Percentiles rank a stretch among this genome's conserved stretches.
Conservation (phyloP, 2,113 vertebrate species). For the Eleginops maclovinus region DNA sequence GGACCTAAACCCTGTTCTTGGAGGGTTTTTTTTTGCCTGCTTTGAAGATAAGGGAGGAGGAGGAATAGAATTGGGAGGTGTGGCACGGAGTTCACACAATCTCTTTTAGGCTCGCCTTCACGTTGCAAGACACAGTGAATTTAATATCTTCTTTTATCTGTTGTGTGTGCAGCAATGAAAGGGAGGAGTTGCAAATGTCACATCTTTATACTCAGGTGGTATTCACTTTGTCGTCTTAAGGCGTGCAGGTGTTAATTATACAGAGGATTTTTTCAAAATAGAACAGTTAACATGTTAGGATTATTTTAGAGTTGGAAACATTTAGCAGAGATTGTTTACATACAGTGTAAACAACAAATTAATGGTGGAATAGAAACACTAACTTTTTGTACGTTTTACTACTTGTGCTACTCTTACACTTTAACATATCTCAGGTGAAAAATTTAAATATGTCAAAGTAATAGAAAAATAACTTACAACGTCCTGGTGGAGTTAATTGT, state of each 20-base stretch:
- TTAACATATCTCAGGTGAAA: not conserved
- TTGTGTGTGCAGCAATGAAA: conserved; percentile 43
- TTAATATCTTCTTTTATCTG: conserved; percentile 66
- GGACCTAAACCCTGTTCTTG: conserved; percentile 56
- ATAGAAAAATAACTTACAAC: not conserved
- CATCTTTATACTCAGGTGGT: conserved; percentile 45
- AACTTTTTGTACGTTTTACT: not conserved
- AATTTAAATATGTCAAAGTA: not conserved
- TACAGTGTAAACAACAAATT: not conserved
- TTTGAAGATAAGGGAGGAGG: conserved; percentile 64
- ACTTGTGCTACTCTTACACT: not conserved
- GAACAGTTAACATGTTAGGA: not conserved
- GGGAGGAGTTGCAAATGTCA: conserved; percentile 61
- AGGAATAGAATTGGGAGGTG: conserved; percentile 55
- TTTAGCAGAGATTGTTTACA: not conserved
- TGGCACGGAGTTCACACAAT: conserved; percentile 56
- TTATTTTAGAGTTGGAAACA: too few species aligned
- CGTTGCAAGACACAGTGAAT: conserved; percentile 61
- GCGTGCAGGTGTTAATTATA: conserved; percentile 19
- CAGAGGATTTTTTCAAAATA: not conserved
- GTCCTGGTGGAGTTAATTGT: not conserved
- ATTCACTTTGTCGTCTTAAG: conserved; percentile 33
- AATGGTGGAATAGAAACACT: not conserved
- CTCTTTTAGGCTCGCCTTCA: conserved; percentile 45
- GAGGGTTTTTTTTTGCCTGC: conserved; percentile 39